A percentile compares a stretch with the other conserved stretches of the same genome.
Conservation (phyloP, 2,113 vertebrate genomes). For the Edolisoma coerulescens region DNA sequence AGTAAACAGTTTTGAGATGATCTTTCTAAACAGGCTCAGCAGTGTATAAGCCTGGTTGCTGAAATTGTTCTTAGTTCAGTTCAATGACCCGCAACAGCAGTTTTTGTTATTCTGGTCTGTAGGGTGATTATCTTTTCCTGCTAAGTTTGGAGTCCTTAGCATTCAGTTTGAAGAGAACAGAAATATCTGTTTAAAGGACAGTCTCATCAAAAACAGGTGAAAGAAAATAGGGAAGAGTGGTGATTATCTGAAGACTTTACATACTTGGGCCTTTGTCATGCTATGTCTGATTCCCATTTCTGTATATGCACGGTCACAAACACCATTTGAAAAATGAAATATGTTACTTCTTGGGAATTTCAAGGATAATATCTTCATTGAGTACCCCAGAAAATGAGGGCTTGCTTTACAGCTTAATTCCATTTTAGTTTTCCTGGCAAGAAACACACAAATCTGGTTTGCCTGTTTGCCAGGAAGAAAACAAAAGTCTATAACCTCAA, state of each 20-base stretch:
- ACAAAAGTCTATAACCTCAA: neutral
- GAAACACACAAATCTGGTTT: neutral
- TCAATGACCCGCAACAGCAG: neutral
- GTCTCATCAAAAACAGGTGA: neutral
- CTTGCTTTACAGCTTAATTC: neutral
- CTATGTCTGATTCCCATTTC: neutral
- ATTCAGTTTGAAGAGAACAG: neutral
- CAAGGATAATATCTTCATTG: neutral
- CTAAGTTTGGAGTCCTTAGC: neutral
- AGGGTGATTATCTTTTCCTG: neutral
- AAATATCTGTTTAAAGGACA: neutral
- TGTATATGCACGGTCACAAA: neutral
- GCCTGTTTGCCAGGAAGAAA: neutral
- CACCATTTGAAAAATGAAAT: neutral
- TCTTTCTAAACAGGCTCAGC: neutral
- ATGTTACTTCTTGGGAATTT: neutral
- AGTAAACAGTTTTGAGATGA: neutral
- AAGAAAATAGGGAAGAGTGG: neutral
- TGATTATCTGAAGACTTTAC: neutral
- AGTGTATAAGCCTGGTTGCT: neutral
- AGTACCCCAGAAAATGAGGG: neutral
- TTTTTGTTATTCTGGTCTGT: neutral
- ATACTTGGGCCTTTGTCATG: neutral
- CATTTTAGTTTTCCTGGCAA: neutral
- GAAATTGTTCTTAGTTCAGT: neutral